Conservation (phyloP, 1,140 invertebrate species). For the Asbolus verrucosus region DNA sequence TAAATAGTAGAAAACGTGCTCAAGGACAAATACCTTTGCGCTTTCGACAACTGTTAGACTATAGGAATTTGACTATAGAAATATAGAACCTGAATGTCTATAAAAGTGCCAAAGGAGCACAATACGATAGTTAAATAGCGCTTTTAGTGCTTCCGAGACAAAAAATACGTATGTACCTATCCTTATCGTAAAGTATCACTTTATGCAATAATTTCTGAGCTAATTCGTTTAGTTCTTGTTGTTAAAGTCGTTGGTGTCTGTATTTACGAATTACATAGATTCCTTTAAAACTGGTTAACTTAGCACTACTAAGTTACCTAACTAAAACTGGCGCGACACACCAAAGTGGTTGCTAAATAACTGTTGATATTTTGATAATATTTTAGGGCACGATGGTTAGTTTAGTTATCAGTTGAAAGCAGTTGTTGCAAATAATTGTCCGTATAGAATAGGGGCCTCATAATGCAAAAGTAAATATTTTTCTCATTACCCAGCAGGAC, state of each 20-base stretch:
- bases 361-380: conserved; percentile 13
- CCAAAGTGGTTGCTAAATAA: neutral
- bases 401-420: conserved; percentile 11
- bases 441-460: neutral
- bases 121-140: conserved; percentile 13
- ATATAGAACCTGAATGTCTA: neutral
- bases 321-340: neutral
- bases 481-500: too few species aligned
- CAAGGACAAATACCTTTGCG: conserved; percentile 30
- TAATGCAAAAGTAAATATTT: neutral
- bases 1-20: conserved; percentile 20
- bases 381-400: conserved; percentile 20
- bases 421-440: neutral
- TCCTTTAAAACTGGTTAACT: too few species aligned
- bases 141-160: conserved; percentile 10
- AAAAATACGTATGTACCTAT: conserved; percentile 23
- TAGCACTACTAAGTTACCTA: too few species aligned
- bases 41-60: conserved; percentile 6
- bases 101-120: conserved; percentile 16
- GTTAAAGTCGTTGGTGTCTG: conserved; percentile 9
- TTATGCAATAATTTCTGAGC: conserved; percentile 7
- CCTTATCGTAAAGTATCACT: conserved; percentile 1
- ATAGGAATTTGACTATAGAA: conserved; percentile 1
- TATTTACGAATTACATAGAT: conserved; percentile 23
- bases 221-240: too few species aligned